These are phyloP conservation scores for Yponomeuta plumbellus DNA, from an alignment of 2,888 invertebrate species.

Conservation along the genomic window DNA sequence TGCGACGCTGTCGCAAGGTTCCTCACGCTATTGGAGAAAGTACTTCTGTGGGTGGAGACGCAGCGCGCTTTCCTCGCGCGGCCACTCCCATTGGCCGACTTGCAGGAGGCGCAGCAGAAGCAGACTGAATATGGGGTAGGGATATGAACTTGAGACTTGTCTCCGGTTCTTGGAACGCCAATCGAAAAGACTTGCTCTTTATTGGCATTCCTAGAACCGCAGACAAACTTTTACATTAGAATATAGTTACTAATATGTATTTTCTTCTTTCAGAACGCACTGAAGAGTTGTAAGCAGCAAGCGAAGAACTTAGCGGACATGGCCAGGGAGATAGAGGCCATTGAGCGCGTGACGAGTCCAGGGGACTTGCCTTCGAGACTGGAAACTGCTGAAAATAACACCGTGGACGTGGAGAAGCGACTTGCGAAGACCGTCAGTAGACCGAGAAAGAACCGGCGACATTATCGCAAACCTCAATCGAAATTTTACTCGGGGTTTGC, in stretches of 20 bases:
- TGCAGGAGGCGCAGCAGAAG: conserved; percentile 89
- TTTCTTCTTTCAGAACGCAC: conserved; percentile 80
- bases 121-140: conserved; percentile 90
- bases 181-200: neutral
- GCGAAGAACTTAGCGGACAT: conserved; percentile 93
- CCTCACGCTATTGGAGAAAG: conserved; percentile 86
- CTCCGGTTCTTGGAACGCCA: neutral
- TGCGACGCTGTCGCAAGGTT: conserved; percentile 93
- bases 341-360: conserved; percentile 88
- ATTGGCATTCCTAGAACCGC: neutral
- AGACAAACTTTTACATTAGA: neutral
- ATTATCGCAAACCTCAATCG: neutral
- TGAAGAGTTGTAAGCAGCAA: conserved; percentile 92
- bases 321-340: conserved; percentile 91
- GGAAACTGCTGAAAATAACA: conserved; percentile 90
- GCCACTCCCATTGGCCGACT: conserved; percentile 84
- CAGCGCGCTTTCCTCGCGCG: conserved; percentile 87
- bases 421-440: conserved; percentile 88
- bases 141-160: neutral
- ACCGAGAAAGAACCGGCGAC: neutral
- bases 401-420: conserved; percentile 88
- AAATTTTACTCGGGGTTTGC: neutral
- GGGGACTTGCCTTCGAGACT: conserved; percentile 91
- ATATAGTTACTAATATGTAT: neutral
- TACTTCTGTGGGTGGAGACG: conserved; percentile 89